A percentile compares a stretch with the other conserved stretches of the same genome.
Evolutionary conservation across 2,113 vertebrate species (phyloP).

Genomic region (Xyliphius kryptos): DNA sequence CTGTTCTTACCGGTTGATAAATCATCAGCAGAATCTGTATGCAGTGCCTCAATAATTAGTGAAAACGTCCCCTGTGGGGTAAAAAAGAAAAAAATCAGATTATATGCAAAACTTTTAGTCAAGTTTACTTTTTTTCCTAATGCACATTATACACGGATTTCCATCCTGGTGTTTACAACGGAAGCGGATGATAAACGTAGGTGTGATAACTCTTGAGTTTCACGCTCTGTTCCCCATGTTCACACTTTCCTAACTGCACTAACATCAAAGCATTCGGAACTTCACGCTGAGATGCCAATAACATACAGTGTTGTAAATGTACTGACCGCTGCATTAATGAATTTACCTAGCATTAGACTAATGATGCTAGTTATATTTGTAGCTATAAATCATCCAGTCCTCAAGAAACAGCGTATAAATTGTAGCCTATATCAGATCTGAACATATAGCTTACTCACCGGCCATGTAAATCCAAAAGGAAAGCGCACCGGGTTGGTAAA

Average conservation of each 20-base stretch:
- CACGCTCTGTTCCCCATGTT: slow-evolving; percentile 59
- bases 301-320: slow-evolving; percentile 60
- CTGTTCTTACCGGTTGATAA: slow-evolving; percentile 84
- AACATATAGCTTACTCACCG: slow-evolving; percentile 71
- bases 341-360: too few relatives aligned
- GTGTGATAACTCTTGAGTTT: slow-evolving; percentile 57
- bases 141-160: too few relatives aligned
- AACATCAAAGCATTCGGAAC: slow-evolving; percentile 69
- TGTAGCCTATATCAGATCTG: too few relatives aligned
- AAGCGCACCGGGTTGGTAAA: slow-evolving; percentile 94
- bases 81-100: slow-evolving; percentile 28
- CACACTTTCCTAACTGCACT: slow-evolving; percentile 59
- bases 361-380: too few relatives aligned
- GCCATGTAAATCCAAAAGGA: slow-evolving; percentile 93
- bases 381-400: background rate
- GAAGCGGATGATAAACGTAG: slow-evolving; percentile 46
- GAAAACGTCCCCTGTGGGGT: slow-evolving; percentile 89
- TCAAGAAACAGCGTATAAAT: too few relatives aligned
- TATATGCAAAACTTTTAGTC: too few relatives aligned
- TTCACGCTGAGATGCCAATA: slow-evolving; percentile 63
- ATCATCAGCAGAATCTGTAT: slow-evolving; percentile 87
- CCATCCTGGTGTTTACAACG: too few relatives aligned
- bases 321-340: slow-evolving; percentile 55
- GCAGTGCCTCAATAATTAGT: slow-evolving; percentile 94
- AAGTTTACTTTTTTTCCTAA: too few relatives aligned